These are phyloP conservation scores for Pandion haliaetus DNA, from an alignment of 2,113 vertebrate species.

Conservation along the genomic window DNA sequence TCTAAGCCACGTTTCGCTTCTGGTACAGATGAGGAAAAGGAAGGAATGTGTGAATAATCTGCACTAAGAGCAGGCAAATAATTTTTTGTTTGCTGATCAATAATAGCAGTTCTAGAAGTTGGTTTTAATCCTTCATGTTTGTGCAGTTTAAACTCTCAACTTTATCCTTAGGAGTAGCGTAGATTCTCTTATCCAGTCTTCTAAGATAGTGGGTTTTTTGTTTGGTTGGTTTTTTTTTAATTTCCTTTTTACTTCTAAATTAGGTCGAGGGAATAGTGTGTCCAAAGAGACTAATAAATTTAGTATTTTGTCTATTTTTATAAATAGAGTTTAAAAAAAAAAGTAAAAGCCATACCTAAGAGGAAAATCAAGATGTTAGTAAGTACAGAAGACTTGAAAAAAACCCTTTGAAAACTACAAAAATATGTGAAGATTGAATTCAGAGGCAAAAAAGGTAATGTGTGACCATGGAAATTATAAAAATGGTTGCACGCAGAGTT, in stretches of 20 bases:
- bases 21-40: not conserved
- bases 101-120: not conserved
- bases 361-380: not conserved
- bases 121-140: not conserved
- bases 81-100: not conserved
- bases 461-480: not conserved
- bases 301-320: not conserved
- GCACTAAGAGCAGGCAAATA: not conserved
- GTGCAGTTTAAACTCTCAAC: not conserved
- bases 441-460: not conserved
- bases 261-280: not conserved
- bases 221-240: not conserved
- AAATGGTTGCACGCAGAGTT: not conserved
- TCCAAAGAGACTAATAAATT: not conserved
- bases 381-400: not conserved
- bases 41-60: not conserved
- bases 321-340: not conserved
- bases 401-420: not conserved
- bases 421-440: not conserved
- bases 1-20: not conserved
- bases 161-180: not conserved
- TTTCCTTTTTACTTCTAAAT: not conserved
- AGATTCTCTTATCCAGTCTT: not conserved
- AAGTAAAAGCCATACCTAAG: not conserved
- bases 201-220: too few relatives aligned